phyloP scores from a whole-genome alignment of 2,888 invertebrate species.

The Seira sanloemensis region DNA sequence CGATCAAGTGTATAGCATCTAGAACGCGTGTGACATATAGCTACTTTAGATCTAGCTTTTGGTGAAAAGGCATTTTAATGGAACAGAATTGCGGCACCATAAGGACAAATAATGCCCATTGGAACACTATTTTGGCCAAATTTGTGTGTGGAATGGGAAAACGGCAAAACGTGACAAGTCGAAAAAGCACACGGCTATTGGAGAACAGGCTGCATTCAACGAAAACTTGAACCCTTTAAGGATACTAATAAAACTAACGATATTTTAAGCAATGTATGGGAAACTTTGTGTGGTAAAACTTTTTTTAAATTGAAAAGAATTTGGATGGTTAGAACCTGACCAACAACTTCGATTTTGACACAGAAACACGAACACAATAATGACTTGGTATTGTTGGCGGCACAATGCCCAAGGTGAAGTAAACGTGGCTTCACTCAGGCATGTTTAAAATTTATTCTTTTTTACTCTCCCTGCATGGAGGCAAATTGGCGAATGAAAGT shows the following conservation, averaged over 20 bases:
- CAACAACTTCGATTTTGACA: slow-evolving; percentile 52
- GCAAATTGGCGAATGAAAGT: neutral
- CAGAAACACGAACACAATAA: slow-evolving; percentile 36
- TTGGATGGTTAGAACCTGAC: slow-evolving; percentile 11
- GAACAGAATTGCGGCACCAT: neutral
- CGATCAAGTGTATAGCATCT: neutral
- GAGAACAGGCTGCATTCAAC: slow-evolving; percentile 12
- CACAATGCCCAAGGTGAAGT: too few relatives aligned
- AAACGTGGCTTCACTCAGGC: neutral
- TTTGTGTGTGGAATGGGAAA: slow-evolving; percentile 25
- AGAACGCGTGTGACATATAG: too few relatives aligned
- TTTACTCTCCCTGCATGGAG: too few relatives aligned
- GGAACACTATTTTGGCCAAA: neutral
- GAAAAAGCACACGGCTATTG: slow-evolving; percentile 24
- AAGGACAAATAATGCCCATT: neutral
- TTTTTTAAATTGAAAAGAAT: neutral
- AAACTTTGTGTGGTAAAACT: slow-evolving; percentile 27
- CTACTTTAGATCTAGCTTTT: too few relatives aligned
- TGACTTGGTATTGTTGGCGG: too few relatives aligned
- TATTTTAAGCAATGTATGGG: neutral
- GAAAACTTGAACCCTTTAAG: too few relatives aligned
- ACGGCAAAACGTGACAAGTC: slow-evolving; percentile 51
- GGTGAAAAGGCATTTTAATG: neutral
- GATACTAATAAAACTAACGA: neutral
- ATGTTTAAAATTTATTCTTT: neutral